Evolutionary conservation across 2,113 vertebrate species (phyloP).

Genomic region (Daboia siamensis): DNA sequence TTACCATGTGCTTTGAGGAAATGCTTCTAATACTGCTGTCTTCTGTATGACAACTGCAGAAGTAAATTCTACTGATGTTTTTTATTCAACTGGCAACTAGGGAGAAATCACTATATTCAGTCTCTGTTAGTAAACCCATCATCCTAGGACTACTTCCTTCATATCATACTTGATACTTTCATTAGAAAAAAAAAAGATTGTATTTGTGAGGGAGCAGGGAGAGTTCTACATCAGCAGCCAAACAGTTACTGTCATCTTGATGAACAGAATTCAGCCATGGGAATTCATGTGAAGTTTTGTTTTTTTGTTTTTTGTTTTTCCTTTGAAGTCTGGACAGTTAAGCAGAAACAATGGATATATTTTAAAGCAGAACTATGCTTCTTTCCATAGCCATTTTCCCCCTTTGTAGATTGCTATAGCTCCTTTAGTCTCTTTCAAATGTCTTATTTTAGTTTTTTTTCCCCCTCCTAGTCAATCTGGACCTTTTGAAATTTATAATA

Average conservation of each 20-base stretch:
- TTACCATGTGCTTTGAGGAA: background rate
- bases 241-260: background rate
- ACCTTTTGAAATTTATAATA: background rate
- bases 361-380: background rate
- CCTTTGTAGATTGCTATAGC: background rate
- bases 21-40: background rate
- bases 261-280: background rate
- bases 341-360: slow-evolving; percentile 12
- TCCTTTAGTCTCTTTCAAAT: background rate
- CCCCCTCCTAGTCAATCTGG: background rate
- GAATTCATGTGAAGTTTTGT: background rate
- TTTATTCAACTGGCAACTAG: background rate
- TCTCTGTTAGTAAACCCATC: background rate
- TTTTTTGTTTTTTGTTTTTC: background rate
- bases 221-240: background rate
- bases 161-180: background rate
- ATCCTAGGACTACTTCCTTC: background rate
- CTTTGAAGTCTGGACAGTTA: slow-evolving; percentile 16
- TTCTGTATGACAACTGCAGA: background rate
- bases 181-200: background rate
- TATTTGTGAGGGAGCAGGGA: background rate
- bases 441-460: background rate
- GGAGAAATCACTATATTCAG: background rate
- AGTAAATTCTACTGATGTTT: background rate
- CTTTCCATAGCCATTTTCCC: background rate